phyloP scores from a whole-genome alignment of 2,888 invertebrate species.

The Apamea monoglypha region DNA sequence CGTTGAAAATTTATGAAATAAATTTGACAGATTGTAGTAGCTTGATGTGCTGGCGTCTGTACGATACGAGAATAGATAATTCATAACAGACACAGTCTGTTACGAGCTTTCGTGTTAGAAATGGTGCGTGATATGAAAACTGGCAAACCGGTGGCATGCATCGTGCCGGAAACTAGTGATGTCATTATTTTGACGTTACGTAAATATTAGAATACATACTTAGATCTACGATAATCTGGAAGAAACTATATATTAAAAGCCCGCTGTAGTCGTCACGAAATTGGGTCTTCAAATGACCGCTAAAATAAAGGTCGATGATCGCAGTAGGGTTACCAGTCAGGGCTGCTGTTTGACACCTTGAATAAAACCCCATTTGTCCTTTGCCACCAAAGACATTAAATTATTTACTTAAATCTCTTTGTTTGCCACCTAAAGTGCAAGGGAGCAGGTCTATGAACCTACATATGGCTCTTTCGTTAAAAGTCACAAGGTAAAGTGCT shows the following conservation, averaged over 20 bases:
- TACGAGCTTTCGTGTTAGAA: constrained; percentile 25
- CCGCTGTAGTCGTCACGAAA: not conserved
- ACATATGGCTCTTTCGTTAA: not conserved
- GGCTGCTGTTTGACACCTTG: not conserved
- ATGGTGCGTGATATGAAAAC: constrained; percentile 20
- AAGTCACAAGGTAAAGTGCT: not conserved
- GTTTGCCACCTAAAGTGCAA: not conserved
- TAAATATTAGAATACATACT: not conserved
- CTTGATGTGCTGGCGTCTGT: too few relatives aligned
- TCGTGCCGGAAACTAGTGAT: constrained; percentile 29
- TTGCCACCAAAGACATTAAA: too few relatives aligned
- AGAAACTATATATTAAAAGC: not conserved
- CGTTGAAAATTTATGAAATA: too few relatives aligned
- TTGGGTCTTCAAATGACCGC: not conserved
- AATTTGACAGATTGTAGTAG: too few relatives aligned
- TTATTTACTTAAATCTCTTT: too few relatives aligned
- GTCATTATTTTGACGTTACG: constrained; percentile 33
- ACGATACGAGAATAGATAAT: constrained; percentile 22
- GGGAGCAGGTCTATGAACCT: not conserved
- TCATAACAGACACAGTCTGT: not conserved
- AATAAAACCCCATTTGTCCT: not conserved
- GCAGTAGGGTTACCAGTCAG: not conserved
- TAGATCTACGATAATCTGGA: not conserved
- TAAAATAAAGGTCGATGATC: not conserved
- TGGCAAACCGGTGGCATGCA: constrained; percentile 17